Base-by-base conservation (phyloP, 2,888 invertebrate genomes). In the Oasisia sp. region DNA sequence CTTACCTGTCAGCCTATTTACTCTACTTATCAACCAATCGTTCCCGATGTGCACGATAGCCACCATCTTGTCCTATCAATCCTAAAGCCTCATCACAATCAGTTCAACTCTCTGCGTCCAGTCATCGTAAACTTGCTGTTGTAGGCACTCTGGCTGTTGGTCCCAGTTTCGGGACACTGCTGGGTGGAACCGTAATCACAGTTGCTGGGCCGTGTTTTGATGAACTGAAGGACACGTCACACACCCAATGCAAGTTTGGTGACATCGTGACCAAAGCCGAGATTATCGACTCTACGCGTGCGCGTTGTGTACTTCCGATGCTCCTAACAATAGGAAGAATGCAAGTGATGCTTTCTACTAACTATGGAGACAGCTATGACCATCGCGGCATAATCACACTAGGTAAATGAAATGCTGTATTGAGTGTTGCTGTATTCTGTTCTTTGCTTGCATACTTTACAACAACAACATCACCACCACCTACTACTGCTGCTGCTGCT, bases 131-230 rank as follows among this genome's bases (percentile, higher is more conserved):
- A 50, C 50, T 45, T 90, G 44, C 90, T 27, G n/a, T 90, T 27
- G 14, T 27, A 45, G 90, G 45, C 19, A 27, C n/a, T 19, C 90
- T 90, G 90, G 90, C 44, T 19, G n/a, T 27, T 7, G 90, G 90
- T 27, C 45, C 90, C n/a, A 44, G 38, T 27, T 90, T n/a, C 45
- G 90, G 90, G 27, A 19, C 38, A 38, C 3, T 45, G 90, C 32
- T 90, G 45, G 90, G 90, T 27, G 90, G 90, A 19, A 90, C 90
- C 45, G 44, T 90, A 27, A 19, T 90, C n/a, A n/a, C 90, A 19
- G 44, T 90, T 38, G n/a, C 90, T 27, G 90, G 90, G 44, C 90
- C 32, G 44, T 90, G 90, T 45, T 90, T 90, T 90, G 45, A n/a
- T n/a, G 45, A 45, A 14, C 19, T 74, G 27, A 3, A 4, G 14